Percentiles rank a stretch among this genome's conserved stretches.
Evolutionary conservation across 2,113 vertebrate species (phyloP).

Genomic region (Oceanites oceanicus): DNA sequence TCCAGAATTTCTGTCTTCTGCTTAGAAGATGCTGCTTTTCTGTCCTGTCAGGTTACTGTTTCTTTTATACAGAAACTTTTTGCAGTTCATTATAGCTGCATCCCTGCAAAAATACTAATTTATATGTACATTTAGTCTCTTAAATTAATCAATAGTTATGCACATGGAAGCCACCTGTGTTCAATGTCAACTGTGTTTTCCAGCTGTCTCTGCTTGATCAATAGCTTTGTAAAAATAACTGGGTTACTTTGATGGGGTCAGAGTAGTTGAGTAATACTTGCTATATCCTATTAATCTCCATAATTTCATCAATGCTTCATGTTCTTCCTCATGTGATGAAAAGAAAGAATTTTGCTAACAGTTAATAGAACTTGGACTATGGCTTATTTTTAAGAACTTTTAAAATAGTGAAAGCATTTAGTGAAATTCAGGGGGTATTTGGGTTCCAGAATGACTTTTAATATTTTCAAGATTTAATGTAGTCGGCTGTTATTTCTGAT

Average conservation of each 20-base stretch:
- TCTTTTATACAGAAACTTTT: neutral
- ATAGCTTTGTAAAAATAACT: neutral
- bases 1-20: neutral
- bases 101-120: neutral
- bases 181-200: neutral
- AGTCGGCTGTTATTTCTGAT: neutral
- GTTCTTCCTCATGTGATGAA: neutral
- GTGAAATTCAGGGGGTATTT: neutral
- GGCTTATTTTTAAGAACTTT: neutral
- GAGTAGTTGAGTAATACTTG: conserved; percentile 7
- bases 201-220: neutral
- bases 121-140: neutral
- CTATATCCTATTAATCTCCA: conserved; percentile 9
- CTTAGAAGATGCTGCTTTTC: neutral
- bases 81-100: neutral
- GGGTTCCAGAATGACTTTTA: neutral
- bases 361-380: neutral
- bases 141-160: neutral
- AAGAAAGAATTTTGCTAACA: conserved; percentile 1
- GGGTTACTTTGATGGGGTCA: neutral
- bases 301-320: conserved; percentile 5
- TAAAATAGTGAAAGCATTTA: neutral
- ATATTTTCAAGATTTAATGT: neutral
- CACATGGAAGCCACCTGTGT: neutral
- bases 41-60: neutral